phyloP scores from a whole-genome alignment of 2,888 invertebrate genomes.

The Chaetoderma sp. region DNA sequence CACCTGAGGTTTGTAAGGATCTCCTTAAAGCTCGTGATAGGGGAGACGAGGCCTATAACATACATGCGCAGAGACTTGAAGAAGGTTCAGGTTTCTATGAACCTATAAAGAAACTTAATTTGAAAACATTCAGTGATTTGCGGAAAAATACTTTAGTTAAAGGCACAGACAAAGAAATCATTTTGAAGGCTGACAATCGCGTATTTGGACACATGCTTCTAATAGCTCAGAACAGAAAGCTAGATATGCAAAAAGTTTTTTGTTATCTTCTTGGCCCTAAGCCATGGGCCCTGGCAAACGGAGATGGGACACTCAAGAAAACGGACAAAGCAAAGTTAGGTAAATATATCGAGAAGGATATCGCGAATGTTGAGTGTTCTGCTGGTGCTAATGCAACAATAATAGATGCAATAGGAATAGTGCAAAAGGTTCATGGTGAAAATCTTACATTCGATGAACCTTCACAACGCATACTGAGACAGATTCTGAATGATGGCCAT shows the following conservation, averaged over 20 bases:
- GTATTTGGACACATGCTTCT: slow-evolving; percentile 28
- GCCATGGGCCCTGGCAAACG: slow-evolving; percentile 13
- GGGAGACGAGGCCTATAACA: slow-evolving; percentile 5
- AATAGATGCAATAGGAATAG: background rate
- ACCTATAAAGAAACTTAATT: slow-evolving; percentile 25
- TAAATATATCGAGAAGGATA: background rate
- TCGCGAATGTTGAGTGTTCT: background rate
- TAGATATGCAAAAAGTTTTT: slow-evolving; percentile 28
- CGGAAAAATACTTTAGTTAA: background rate
- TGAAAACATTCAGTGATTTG: slow-evolving; percentile 34
- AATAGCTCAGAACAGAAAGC: slow-evolving; percentile 21
- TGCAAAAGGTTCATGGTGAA: background rate
- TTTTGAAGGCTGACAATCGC: slow-evolving; percentile 23
- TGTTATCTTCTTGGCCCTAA: slow-evolving; percentile 26
- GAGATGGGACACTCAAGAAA: slow-evolving; percentile 25
- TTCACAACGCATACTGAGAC: background rate
- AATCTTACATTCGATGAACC: background rate
- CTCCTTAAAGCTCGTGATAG: slow-evolving; percentile 15
- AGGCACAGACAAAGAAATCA: slow-evolving; percentile 10
- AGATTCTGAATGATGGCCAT: background rate
- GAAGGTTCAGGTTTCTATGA: slow-evolving; percentile 32
- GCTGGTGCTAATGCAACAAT: background rate
- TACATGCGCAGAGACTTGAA: background rate
- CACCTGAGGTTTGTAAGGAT: slow-evolving; percentile 12
- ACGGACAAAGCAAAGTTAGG: background rate